Percentiles rank a stretch among this genome's conserved stretches.
These are phyloP conservation scores for Clavelina lepadiformis DNA, from an alignment of 23 tunicate genomes.

Conservation along the genomic window DNA sequence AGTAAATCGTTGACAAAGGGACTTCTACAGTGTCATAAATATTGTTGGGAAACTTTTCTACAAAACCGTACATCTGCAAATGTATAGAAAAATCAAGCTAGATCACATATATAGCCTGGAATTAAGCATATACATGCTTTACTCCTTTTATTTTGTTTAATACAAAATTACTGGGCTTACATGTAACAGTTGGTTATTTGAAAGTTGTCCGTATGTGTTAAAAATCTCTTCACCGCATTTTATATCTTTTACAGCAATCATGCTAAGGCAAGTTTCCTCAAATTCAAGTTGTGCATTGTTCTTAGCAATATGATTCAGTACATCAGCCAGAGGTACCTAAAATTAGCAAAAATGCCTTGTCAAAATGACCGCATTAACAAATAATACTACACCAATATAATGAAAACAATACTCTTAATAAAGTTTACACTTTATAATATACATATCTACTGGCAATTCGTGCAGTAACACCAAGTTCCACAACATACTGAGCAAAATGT, in stretches of 20 bases:
- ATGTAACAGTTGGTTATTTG: slow-evolving; percentile 58
- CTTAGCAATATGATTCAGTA: slow-evolving; percentile 59
- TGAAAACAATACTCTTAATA: too few relatives aligned
- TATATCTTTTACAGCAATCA: slow-evolving; percentile 43
- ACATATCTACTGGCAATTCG: too few relatives aligned
- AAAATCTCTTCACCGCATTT: slow-evolving; percentile 37
- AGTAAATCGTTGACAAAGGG: neutral
- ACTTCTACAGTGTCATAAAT: slow-evolving; percentile 77
- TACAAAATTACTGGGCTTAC: neutral
- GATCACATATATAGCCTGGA: too few relatives aligned
- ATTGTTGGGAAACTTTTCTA: slow-evolving; percentile 36
- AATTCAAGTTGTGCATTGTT: slow-evolving; percentile 68
- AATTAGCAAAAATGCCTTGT: too few relatives aligned
- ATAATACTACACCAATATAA: too few relatives aligned
- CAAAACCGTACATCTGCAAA: slow-evolving; percentile 88
- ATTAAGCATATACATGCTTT: neutral
- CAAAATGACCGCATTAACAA: too few relatives aligned
- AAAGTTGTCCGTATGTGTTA: slow-evolving; percentile 73
- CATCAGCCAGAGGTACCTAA: slow-evolving; percentile 88
- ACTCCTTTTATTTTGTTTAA: neutral
- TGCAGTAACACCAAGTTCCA: too few relatives aligned
- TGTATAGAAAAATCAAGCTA: neutral
- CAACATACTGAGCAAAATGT: too few relatives aligned
- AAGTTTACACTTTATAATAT: too few relatives aligned
- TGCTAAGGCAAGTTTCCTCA: slow-evolving; percentile 23